phyloP scores from a whole-genome alignment of 2,113 vertebrate genomes.

The Neolamprologus brichardi region DNA sequence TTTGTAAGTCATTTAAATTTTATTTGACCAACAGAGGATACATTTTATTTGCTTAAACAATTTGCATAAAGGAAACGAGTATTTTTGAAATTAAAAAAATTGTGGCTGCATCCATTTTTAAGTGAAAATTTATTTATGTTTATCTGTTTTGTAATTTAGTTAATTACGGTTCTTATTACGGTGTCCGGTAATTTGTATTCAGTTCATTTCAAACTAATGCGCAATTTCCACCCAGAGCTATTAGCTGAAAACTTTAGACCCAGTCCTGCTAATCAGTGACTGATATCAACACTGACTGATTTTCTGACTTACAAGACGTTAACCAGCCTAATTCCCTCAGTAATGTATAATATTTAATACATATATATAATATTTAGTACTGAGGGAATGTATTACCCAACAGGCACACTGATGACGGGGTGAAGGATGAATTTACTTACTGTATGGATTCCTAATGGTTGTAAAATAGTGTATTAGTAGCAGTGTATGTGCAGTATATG shows the following conservation, averaged over 20 bases:
- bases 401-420: background rate
- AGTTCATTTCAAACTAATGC: background rate
- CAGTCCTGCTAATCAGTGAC: background rate
- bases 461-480: background rate
- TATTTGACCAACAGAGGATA: background rate
- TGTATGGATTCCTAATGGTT: background rate
- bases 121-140: background rate
- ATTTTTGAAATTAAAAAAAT: background rate
- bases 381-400: background rate
- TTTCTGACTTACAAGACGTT: background rate
- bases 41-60: background rate
- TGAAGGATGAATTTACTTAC: background rate
- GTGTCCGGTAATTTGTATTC: background rate
- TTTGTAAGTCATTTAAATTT: background rate
- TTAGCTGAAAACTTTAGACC: background rate
- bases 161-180: background rate
- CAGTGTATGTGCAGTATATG: background rate
- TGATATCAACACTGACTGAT: background rate
- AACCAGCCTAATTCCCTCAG: background rate
- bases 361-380: background rate
- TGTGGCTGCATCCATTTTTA: background rate
- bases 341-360: conserved; percentile 5
- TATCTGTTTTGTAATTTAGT: background rate
- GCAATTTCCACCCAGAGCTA: background rate
- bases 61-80: background rate